Conservation (phyloP, 2,797 vertebrate genomes). For the Macrochelys suwanniensis region DNA sequence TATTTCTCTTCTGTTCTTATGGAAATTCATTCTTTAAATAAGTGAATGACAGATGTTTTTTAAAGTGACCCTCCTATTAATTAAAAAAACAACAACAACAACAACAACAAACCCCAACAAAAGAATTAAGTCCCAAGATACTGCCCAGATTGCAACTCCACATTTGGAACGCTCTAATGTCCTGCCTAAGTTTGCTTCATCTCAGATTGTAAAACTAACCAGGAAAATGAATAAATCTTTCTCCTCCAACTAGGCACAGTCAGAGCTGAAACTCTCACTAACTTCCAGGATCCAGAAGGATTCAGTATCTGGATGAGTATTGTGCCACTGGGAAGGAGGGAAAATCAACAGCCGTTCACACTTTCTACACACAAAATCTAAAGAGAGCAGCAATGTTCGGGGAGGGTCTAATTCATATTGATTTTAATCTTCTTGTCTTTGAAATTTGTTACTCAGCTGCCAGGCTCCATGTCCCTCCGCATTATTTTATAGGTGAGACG, state of each 20-base stretch:
- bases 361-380: slow-evolving; percentile 61
- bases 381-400: slow-evolving; percentile 69
- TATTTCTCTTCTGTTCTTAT: neutral
- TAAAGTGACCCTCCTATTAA: neutral
- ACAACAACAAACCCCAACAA: rapidly evolving
- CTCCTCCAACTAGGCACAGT: neutral
- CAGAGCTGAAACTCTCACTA: neutral
- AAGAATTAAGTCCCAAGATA: neutral
- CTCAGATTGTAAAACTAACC: neutral
- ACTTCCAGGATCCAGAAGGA: neutral
- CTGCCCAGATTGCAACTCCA: rapidly evolving
- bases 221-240: neutral
- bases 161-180: neutral
- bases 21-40: neutral
- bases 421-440: slow-evolving; percentile 64
- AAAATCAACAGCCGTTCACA: slow-evolving; percentile 67
- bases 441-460: slow-evolving; percentile 6
- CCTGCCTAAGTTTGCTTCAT: rapidly evolving
- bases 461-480: rapidly evolving
- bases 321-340: slow-evolving; percentile 39
- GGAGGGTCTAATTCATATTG: slow-evolving; percentile 74
- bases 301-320: neutral
- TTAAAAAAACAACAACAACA: too few relatives aligned
- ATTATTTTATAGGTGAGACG: rapidly evolving
- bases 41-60: neutral